Conservation (phyloP, 2,113 vertebrate species). For the Sander vitreus region DNA sequence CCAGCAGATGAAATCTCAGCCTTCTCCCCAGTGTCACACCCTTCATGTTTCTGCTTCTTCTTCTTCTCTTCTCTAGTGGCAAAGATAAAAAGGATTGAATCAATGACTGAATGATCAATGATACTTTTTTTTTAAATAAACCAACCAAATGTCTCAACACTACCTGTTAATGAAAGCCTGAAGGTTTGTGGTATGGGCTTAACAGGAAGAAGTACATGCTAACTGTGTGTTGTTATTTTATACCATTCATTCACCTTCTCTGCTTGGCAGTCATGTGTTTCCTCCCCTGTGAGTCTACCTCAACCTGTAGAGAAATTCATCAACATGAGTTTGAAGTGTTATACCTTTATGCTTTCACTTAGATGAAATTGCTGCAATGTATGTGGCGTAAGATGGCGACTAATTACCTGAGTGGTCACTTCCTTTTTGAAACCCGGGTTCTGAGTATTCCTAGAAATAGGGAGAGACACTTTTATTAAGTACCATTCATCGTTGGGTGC, state of each 20-base stretch:
- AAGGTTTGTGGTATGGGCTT: not conserved
- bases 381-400: not conserved
- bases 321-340: not conserved
- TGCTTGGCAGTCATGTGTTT: constrained; percentile 95
- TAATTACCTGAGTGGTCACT: constrained; percentile 78
- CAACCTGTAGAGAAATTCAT: constrained; percentile 76
- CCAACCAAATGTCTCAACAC: not conserved
- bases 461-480: not conserved
- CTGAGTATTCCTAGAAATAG: constrained; percentile 64
- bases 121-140: not conserved
- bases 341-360: not conserved
- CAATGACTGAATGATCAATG: not conserved
- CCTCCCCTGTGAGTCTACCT: constrained; percentile 83
- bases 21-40: constrained; percentile 65
- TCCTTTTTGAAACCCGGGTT: constrained; percentile 82
- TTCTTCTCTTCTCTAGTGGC: constrained; percentile 92
- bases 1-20: constrained; percentile 34
- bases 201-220: not conserved
- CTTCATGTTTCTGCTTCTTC: constrained; percentile 86
- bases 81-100: constrained; percentile 22
- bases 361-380: not conserved
- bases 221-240: not conserved
- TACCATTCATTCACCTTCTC: constrained; percentile 86
- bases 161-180: not conserved
- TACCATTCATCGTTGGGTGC: not conserved